A percentile compares a stretch with the other conserved stretches of the same genome.
These are phyloP conservation scores for Phenganax subtilis DNA, from an alignment of 92 coral and sea anemone species.

Conservation along the genomic window DNA sequence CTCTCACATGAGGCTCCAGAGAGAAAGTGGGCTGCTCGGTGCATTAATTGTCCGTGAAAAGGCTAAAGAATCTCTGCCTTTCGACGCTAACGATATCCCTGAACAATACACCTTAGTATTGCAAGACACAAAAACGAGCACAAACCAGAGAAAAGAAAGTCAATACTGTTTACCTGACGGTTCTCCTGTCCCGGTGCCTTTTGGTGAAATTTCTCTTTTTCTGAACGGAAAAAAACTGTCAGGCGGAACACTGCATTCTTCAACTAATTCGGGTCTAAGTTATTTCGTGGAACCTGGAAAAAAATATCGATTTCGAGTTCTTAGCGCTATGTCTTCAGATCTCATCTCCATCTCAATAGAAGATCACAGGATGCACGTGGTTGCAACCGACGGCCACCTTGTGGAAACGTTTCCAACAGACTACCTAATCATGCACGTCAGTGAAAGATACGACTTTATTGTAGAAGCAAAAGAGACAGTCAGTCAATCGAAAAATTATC, in stretches of 20 bases:
- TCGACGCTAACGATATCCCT: slow-evolving; percentile 29
- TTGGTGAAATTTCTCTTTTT: slow-evolving; percentile 35
- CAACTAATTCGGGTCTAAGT: slow-evolving; percentile 43
- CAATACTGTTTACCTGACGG: slow-evolving; percentile 14
- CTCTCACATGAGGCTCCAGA: slow-evolving; percentile 63
- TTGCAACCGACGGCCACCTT: slow-evolving; percentile 64
- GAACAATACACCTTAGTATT: slow-evolving; percentile 42
- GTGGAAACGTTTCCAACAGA: slow-evolving; percentile 54
- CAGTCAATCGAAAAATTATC: slow-evolving; percentile 37
- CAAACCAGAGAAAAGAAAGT: neutral
- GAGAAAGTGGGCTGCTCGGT: slow-evolving; percentile 63
- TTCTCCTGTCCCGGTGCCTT: neutral
- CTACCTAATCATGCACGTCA: slow-evolving; percentile 59
- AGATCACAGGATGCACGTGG: slow-evolving; percentile 57
- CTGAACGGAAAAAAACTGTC: slow-evolving; percentile 1
- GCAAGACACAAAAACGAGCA: slow-evolving; percentile 7
- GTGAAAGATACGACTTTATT: slow-evolving; percentile 69
- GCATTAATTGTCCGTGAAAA: slow-evolving; percentile 42
- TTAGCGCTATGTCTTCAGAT: slow-evolving; percentile 42
- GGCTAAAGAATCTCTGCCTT: too few species aligned
- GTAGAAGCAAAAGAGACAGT: slow-evolving; percentile 46
- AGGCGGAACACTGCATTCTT: slow-evolving; percentile 2
- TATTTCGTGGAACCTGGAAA: slow-evolving; percentile 52
- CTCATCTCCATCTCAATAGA: slow-evolving; percentile 46
- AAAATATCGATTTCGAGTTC: slow-evolving; percentile 57